phyloP scores from a whole-genome alignment of 2,797 vertebrate species.

The Poeciliopsis gracilis region DNA sequence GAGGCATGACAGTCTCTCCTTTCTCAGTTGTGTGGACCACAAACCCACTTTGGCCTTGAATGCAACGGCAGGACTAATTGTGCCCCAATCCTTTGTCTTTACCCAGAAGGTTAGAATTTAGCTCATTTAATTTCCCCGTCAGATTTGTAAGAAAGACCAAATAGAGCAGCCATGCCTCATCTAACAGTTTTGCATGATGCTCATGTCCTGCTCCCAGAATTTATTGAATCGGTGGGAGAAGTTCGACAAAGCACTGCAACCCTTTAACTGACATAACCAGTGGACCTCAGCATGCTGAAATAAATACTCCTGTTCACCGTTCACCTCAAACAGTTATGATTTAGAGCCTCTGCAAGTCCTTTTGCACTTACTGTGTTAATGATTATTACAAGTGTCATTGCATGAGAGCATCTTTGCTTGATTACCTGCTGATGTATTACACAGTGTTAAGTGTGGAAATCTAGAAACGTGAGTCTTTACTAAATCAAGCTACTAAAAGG shows the following conservation, averaged over 20 bases:
- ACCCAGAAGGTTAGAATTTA: background rate
- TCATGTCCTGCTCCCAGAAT: background rate
- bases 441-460: background rate
- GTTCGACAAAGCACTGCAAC: background rate
- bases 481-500: background rate
- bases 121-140: background rate
- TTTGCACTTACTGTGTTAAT: background rate
- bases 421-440: background rate
- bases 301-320: background rate
- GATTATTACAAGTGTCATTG: background rate
- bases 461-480: background rate
- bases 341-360: background rate
- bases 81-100: background rate
- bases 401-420: background rate
- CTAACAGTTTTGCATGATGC: background rate
- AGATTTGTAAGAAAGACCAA: background rate
- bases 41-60: background rate
- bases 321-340: background rate
- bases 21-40: background rate
- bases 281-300: background rate
- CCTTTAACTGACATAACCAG: background rate
- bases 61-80: background rate
- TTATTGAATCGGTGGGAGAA: background rate
- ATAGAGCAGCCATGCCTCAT: background rate
- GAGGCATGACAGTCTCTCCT: background rate